These are phyloP conservation scores for Lipotes vexillifer DNA, from an alignment of 2,113 vertebrate species.

Conservation along the genomic window DNA sequence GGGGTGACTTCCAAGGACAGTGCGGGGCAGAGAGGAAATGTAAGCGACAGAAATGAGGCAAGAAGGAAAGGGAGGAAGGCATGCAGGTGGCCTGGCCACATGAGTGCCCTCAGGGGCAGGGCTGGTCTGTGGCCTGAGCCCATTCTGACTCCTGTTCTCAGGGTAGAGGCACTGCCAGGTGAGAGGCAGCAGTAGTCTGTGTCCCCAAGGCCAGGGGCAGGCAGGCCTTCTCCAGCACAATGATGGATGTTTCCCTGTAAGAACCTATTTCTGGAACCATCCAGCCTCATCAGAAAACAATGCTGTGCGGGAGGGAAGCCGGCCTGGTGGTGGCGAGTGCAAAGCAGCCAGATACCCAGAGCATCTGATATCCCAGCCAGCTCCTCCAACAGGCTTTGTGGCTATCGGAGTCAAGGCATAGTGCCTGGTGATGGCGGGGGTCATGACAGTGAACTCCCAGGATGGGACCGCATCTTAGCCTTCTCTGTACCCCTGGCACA, in stretches of 20 bases:
- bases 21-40: neutral
- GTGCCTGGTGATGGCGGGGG: accelerated
- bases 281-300: neutral
- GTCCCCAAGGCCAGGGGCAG: neutral
- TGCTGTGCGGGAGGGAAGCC: neutral
- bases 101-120: neutral
- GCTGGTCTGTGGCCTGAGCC: neutral
- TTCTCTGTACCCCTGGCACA: neutral
- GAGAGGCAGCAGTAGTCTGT: neutral
- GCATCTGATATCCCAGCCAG: neutral
- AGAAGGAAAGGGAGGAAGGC: neutral
- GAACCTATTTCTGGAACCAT: neutral
- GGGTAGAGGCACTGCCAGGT: neutral
- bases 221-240: neutral
- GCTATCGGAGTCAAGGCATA: neutral
- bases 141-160: neutral
- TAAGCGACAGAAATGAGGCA: neutral
- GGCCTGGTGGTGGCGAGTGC: neutral
- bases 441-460: neutral
- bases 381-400: neutral
- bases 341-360: neutral
- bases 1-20: neutral
- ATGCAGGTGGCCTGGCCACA: neutral
- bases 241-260: neutral
- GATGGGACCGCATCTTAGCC: neutral